Evolutionary conservation across 30 jellyfish, hydroid and myxozoan genomes (phyloP).

Genomic region (Hydra vulgaris): DNA sequence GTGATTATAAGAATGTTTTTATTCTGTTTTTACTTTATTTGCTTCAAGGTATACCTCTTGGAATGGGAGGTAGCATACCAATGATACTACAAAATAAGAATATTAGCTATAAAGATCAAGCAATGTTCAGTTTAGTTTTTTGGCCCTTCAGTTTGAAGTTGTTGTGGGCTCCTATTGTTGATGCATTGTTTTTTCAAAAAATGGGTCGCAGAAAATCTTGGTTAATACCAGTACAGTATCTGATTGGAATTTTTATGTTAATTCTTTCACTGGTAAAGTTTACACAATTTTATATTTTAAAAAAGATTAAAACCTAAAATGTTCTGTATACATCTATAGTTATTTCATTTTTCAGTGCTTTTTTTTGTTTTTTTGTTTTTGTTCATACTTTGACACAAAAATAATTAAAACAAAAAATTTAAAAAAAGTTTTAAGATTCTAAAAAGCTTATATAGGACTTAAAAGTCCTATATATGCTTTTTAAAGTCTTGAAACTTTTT

Average conservation of each 20-base stretch:
- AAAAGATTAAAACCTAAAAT: no score
- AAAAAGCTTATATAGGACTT: no score
- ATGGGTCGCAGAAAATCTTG: constrained; percentile 94
- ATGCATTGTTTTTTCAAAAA: constrained; percentile 51
- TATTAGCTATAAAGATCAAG: constrained; percentile 72
- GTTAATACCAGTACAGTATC: constrained; percentile 90
- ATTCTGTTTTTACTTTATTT: constrained; percentile 58
- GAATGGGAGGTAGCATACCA: constrained; percentile 94
- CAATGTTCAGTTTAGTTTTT: constrained; percentile 82
- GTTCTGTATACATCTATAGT: background rate
- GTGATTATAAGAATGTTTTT: constrained; percentile 52
- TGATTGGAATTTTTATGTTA: constrained; percentile 77
- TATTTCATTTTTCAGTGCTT: constrained; percentile 1
- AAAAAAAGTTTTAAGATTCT: no score
- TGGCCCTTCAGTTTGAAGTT: constrained; percentile 98
- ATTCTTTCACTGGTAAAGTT: constrained; percentile 54
- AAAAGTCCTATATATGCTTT: no score
- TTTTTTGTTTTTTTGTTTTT: no score
- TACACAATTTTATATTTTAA: background rate
- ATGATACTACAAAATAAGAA: constrained; percentile 86
- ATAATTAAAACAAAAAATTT: no score
- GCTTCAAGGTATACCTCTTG: constrained; percentile 97
- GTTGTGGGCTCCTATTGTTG: constrained; percentile 99
- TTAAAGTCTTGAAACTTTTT: no score
- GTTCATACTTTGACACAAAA: no score